phyloP scores from a whole-genome alignment of 1,140 invertebrate genomes.

The Oedothorax gibbosus region DNA sequence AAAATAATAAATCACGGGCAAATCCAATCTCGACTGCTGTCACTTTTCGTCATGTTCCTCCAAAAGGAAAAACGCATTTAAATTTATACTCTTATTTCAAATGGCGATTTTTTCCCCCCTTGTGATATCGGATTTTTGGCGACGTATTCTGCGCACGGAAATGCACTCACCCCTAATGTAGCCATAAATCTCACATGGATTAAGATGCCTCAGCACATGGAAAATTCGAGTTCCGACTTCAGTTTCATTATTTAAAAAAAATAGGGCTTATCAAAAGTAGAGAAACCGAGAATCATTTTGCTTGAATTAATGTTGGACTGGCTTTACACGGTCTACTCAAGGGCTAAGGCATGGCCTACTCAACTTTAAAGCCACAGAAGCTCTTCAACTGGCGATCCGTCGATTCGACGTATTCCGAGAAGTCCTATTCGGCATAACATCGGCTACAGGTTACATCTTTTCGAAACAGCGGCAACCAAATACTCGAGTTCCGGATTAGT shows the following conservation, averaged over 20 bases:
- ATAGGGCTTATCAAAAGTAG: no score
- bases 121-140: constrained; percentile 32
- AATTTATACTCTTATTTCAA: constrained; percentile 51
- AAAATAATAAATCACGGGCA: constrained; percentile 57
- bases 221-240: background rate
- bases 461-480: no score
- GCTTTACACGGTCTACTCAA: no score
- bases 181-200: constrained; percentile 12
- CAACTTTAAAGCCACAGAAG: no score
- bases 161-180: constrained; percentile 16
- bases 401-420: no score
- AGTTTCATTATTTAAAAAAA: background rate
- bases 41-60: constrained; percentile 52
- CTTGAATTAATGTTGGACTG: no score
- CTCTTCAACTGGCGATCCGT: no score
- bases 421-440: no score
- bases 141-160: background rate
- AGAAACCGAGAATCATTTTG: no score
- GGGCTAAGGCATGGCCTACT: no score
- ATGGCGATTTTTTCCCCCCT: constrained; percentile 9
- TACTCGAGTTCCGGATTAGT: no score
- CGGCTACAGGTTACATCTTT: no score
- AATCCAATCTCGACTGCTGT: constrained; percentile 57
- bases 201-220: background rate
- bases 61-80: constrained; percentile 48